Conservation (phyloP, 1,140 invertebrate species). For the Vollenhovia emeryi region DNA sequence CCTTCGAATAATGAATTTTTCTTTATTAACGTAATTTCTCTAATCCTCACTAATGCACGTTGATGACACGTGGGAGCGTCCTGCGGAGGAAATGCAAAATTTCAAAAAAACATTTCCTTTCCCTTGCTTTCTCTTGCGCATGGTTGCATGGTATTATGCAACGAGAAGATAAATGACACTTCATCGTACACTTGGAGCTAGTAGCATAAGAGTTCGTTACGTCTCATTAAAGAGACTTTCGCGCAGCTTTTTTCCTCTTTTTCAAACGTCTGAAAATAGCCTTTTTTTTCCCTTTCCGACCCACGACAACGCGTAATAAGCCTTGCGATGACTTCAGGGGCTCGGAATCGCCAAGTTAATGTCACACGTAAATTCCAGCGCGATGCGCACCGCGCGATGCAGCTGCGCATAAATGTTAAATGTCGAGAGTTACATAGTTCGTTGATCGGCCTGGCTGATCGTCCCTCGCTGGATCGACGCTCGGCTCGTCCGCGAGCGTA, state of each 20-base stretch:
- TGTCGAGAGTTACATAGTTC: conserved; percentile 42
- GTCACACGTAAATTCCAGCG: neutral
- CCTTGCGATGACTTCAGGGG: neutral
- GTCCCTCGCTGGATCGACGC: conserved; percentile 10
- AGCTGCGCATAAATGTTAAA: conserved; percentile 38
- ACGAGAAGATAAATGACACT: conserved; percentile 6
- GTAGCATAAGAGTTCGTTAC: neutral
- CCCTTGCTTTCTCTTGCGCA: conserved; percentile 25
- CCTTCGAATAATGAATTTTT: neutral
- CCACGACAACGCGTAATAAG: neutral
- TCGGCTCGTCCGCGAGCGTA: conserved; percentile 14
- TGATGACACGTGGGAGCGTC: neutral
- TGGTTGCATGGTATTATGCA: conserved; percentile 29
- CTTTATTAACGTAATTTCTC: neutral
- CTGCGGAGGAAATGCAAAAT: neutral
- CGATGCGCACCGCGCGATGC: conserved; percentile 2
- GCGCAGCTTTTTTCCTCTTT: neutral
- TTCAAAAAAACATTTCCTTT: conserved; percentile 2
- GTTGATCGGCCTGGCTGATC: conserved; percentile 36
- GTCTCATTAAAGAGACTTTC: conserved; percentile 4
- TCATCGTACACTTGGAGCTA: neutral
- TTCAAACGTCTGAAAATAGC: neutral
- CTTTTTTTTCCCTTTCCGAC: neutral
- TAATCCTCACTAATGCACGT: neutral
- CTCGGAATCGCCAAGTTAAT: neutral